Conservation (phyloP, 2,888 invertebrate species). For the Malachius bipustulatus region DNA sequence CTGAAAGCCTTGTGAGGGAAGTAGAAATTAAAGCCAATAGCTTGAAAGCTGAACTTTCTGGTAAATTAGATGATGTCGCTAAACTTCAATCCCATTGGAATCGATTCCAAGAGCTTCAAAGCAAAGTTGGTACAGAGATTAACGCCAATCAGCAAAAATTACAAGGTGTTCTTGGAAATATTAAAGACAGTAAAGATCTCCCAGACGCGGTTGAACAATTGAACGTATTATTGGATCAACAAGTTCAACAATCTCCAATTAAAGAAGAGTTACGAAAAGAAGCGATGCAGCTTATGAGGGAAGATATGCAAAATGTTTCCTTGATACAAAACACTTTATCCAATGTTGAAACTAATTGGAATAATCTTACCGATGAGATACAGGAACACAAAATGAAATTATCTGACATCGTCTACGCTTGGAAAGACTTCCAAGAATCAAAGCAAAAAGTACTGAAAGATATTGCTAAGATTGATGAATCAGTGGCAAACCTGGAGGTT, state of each 20-base stretch:
- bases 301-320: slow-evolving; percentile 69
- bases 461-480: slow-evolving; percentile 55
- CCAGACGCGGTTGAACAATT: slow-evolving; percentile 40
- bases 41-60: slow-evolving; percentile 52
- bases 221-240: slow-evolving; percentile 41
- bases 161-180: slow-evolving; percentile 43
- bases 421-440: slow-evolving; percentile 64
- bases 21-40: slow-evolving; percentile 58
- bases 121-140: slow-evolving; percentile 54
- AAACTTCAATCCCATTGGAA: slow-evolving; percentile 65
- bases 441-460: slow-evolving; percentile 58
- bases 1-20: slow-evolving; percentile 58
- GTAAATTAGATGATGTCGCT: slow-evolving; percentile 55
- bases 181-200: slow-evolving; percentile 39
- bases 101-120: slow-evolving; percentile 60
- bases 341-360: slow-evolving; percentile 69
- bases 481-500: slow-evolving; percentile 50
- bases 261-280: slow-evolving; percentile 67
- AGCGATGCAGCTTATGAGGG: slow-evolving; percentile 66
- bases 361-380: slow-evolving; percentile 62
- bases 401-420: slow-evolving; percentile 56
- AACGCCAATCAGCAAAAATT: slow-evolving; percentile 46
- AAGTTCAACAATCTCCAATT: slow-evolving; percentile 47
- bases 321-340: slow-evolving; percentile 69
- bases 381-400: slow-evolving; percentile 64